Evolutionary conservation across 2,113 vertebrate species (phyloP), one percentile per base, ranked within the genome.

Genomic region (Alouatta palliata): DNA sequence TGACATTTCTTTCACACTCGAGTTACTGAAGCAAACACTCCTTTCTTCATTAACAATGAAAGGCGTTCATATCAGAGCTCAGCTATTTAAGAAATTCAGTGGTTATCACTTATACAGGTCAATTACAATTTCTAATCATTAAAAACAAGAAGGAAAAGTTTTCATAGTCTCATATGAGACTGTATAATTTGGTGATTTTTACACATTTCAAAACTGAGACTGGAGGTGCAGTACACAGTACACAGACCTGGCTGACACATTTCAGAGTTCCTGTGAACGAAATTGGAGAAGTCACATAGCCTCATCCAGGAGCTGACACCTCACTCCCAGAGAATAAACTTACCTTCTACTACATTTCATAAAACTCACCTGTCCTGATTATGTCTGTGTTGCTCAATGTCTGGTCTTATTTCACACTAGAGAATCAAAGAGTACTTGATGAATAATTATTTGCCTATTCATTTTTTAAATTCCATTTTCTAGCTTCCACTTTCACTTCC

Each of bases 81-180:
- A 68, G 25, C 79, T 96, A 58, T 85, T 97, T 97, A 97, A 97
- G 66, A 10, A 92, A 16, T 52, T 66, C 40, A 81, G 40, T 19
- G 94, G 88, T 87, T 91, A 96, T 91, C 56, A 61, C 49, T 94
- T 94, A 49, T 64, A 87, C 10, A 54, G 32, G 6, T 96, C 68
- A 82, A 82, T 97, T 83, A 92, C 64, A 88, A 81, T 90, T 96
- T 94, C 81, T 94, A 97, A 96, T 96, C 97, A 97, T 98, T 97
- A 97, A 89, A 96, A 97, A 95, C 77, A 96, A 35, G 35, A 77
- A 83, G 85, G 20, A 70, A 32, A 88, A 94, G 54, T 80, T 40
- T 91, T 98, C 12, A 0, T 95, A 54, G 90, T 97, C 52, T 96
- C 89, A 85, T 94, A 84, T 96, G 23, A 70, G 5, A 21, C 54